Evolutionary conservation across 2,888 invertebrate species (phyloP).

Genomic region (Synergus gifuensis): DNA sequence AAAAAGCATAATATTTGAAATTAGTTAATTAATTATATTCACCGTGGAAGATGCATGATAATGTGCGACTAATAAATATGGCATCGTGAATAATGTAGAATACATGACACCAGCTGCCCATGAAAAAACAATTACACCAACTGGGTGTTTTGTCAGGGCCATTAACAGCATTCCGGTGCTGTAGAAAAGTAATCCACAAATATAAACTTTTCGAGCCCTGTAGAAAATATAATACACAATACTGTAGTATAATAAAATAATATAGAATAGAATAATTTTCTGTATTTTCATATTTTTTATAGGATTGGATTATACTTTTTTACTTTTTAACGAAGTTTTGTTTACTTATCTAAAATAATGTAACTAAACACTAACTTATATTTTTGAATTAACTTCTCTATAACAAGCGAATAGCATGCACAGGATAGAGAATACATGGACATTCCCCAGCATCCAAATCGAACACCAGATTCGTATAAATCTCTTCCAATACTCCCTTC

Average conservation of each 20-base stretch:
- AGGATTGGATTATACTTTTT: constrained; percentile 1
- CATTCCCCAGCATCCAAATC: constrained; percentile 98
- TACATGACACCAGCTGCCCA: constrained; percentile 98
- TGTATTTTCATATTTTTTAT: not conserved
- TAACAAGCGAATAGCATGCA: constrained; percentile 92
- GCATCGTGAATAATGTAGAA: constrained; percentile 98
- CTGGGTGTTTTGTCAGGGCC: constrained; percentile 87
- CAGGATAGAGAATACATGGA: constrained; percentile 97
- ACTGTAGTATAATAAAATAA: not conserved
- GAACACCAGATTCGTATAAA: constrained; percentile 93
- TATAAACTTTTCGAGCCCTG: constrained; percentile 93
- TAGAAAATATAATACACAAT: constrained; percentile 63
- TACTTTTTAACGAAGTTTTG: not conserved
- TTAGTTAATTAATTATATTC: constrained; percentile 70
- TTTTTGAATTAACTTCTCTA: constrained; percentile 90
- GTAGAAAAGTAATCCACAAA: constrained; percentile 93
- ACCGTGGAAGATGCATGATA: constrained; percentile 96
- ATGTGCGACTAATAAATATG: constrained; percentile 94
- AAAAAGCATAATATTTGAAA: not conserved
- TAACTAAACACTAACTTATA: constrained; percentile 75
- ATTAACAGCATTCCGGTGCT: constrained; percentile 93
- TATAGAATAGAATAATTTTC: too few species aligned
- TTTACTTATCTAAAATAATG: not conserved
- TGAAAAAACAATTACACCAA: constrained; percentile 92
- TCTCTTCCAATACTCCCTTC: constrained; percentile 83